phyloP scores from a whole-genome alignment of 2,888 invertebrate genomes.

The Fragum whitleyi region DNA sequence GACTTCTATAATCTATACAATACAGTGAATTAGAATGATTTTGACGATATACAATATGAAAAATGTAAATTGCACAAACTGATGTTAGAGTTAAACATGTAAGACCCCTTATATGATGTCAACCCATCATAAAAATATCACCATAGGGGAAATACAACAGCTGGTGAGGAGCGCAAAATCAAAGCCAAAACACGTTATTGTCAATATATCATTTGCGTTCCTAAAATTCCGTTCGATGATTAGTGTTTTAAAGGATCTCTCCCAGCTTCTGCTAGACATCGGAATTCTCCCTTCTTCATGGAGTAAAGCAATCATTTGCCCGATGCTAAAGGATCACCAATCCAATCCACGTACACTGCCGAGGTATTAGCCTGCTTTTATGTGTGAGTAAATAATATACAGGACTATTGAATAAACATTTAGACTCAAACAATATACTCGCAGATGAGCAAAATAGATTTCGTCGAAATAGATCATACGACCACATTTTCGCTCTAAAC shows the following conservation, averaged over 20 bases:
- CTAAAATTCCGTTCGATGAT: constrained; percentile 35
- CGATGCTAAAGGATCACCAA: constrained; percentile 20
- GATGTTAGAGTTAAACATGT: constrained; percentile 33
- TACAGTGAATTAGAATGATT: constrained; percentile 12
- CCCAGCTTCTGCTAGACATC: constrained; percentile 38
- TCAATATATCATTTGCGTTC: constrained; percentile 35
- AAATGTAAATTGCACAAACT: constrained; percentile 41
- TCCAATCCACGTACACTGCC: constrained; percentile 15
- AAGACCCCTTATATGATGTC: constrained; percentile 20
- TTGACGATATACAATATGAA: constrained; percentile 32
- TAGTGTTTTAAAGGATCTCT: constrained; percentile 23
- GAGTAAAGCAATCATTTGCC: constrained; percentile 33
- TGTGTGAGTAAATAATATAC: constrained; percentile 49
- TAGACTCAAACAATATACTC: constrained; percentile 33
- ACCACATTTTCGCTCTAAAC: constrained; percentile 43
- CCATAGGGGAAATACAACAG: constrained; percentile 21
- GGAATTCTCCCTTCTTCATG: constrained; percentile 33
- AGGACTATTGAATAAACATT: constrained; percentile 26
- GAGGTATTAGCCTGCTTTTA: constrained; percentile 37
- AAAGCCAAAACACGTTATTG: constrained; percentile 16
- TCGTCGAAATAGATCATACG: constrained; percentile 38
- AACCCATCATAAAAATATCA: constrained; percentile 28
- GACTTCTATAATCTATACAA: constrained; percentile 47
- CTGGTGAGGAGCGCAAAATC: constrained; percentile 30
- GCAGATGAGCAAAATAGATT: constrained; percentile 54